Evolutionary conservation across 2,888 invertebrate genomes (phyloP), one percentile per base, ranked within the genome.

Genomic region (Catocala fraxini): DNA sequence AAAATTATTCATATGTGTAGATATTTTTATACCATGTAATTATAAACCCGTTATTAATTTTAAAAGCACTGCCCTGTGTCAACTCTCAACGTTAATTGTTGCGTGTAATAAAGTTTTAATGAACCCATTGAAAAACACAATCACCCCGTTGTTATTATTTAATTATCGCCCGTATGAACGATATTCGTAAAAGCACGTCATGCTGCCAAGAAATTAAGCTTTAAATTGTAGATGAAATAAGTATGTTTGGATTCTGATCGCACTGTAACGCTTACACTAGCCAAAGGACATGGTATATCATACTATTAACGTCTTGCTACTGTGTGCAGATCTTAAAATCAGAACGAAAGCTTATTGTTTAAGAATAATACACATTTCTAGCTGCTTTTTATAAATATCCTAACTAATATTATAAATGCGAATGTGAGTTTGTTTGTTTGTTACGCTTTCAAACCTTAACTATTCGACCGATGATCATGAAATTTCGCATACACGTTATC

Each of bases 91-190:
- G 55, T 64, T 75, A 76, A 74, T 79, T 79, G 67, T 75, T 41
- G 65, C 63, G 65, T 81, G 77, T 76, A 80, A 82, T 84, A 83
- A 85, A 87, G 84, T 68, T 82, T 81, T 81, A 87, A 86, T 85
- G 79, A 80, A 82, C 78, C 74, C 79, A 85, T 86, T 85, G 79
- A 85, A 85, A 85, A 85, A 85, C 80, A 68, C 73, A 83, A 81
- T 78, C 73, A 71, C 71, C 63, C 54, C 60, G 70, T 79, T 76
- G 82, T 79, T 83, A 83, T 86, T 88, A 85, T 87, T 87, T 81
- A 83, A 87, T 87, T 86, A 85, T 79, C 74, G 77, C 83, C 82
- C 85, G 82, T 81, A 86, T 85, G 72, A 67, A 70, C 47, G 59
- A 48, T 59, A 49, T 62, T 52, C 51, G 51, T 49, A 48, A 54